Conservation (phyloP, 2,888 invertebrate genomes). For the Punctoribates punctum region DNA sequence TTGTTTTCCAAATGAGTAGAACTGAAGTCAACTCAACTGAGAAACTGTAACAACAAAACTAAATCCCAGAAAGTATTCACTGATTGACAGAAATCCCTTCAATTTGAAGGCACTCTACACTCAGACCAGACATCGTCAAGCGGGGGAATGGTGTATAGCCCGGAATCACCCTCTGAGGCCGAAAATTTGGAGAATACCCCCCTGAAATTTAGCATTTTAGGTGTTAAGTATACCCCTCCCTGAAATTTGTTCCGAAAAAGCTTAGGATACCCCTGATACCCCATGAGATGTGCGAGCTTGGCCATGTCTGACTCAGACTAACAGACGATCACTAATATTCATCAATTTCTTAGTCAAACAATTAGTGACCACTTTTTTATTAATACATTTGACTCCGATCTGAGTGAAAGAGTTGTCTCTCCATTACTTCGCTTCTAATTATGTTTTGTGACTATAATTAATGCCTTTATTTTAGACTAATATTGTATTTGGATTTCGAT, state of each 20-base stretch:
- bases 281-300: too few species aligned
- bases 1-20: not conserved
- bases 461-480: not conserved
- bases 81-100: not conserved
- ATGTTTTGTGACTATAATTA: not conserved
- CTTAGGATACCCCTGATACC: too few species aligned
- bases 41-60: not conserved
- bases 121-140: too few species aligned
- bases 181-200: too few species aligned
- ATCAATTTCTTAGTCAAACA: not conserved
- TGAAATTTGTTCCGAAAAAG: too few species aligned
- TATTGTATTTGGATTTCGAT: not conserved
- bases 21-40: not conserved
- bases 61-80: not conserved
- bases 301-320: too few species aligned
- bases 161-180: too few species aligned
- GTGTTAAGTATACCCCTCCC: too few species aligned
- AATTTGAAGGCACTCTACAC: too few species aligned
- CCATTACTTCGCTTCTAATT: not conserved
- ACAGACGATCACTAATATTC: too few species aligned
- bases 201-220: too few species aligned
- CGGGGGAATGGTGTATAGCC: too few species aligned
- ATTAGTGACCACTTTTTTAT: not conserved
- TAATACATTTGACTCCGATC: not conserved
- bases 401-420: not conserved